Conservation (phyloP, 2,797 vertebrate genomes). For the Aeoliscus strigatus region DNA sequence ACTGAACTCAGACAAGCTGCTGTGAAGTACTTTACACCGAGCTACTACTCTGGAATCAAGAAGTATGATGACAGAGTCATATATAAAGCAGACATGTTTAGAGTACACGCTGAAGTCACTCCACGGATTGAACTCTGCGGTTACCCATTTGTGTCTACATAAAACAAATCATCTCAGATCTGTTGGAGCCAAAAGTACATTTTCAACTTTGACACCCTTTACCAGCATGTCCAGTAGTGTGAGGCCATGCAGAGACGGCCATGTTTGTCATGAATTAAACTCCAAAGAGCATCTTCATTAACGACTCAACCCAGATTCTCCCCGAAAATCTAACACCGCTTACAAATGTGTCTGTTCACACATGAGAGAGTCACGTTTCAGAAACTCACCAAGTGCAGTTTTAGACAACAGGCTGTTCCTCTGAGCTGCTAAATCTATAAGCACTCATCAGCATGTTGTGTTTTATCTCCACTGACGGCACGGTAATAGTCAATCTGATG, state of each 20-base stretch:
- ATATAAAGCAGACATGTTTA: no score
- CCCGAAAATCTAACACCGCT: conserved; percentile 12
- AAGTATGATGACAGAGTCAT: no score
- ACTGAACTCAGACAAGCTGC: conserved; percentile 42
- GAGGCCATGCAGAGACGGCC: conserved; percentile 10
- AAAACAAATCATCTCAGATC: conserved; percentile 24
- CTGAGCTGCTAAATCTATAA: conserved; percentile 29
- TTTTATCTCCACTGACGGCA: conserved; percentile 47
- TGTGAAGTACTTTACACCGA: conserved; percentile 46
- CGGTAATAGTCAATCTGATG: conserved; percentile 54
- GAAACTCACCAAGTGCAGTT: conserved; percentile 23
- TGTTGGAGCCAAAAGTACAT: conserved; percentile 16
- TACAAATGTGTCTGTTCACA: conserved; percentile 7
- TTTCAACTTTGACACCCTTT: conserved; percentile 19
- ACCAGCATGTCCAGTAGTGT: conserved; percentile 32
- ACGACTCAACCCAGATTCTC: conserved; percentile 26
- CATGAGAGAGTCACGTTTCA: conserved; percentile 9
- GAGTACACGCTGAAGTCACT: no score
- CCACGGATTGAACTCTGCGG: no score
- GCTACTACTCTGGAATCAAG: conserved; percentile 56
- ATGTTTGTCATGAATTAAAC: conserved; percentile 12
- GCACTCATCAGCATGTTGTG: conserved; percentile 30
- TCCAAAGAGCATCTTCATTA: conserved; percentile 7
- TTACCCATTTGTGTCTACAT: no score
- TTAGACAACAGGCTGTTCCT: conserved; percentile 23